Evolutionary conservation across 2,113 vertebrate species (phyloP), one percentile per base, ranked within the genome.

Genomic region (Daphoenositta chrysoptera): DNA sequence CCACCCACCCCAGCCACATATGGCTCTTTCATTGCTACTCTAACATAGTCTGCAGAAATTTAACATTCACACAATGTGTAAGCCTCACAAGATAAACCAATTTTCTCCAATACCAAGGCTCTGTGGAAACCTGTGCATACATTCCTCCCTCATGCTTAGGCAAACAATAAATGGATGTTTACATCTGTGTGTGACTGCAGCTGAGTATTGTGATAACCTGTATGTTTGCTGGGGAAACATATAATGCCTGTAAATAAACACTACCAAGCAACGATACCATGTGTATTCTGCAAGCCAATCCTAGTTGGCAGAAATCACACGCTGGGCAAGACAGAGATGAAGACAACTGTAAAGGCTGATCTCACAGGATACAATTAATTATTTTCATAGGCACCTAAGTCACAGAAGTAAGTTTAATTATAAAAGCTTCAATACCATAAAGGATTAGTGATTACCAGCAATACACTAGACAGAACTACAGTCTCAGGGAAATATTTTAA

Each of bases 1-100:
- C 2, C 13, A n/a, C 33, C 28, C 28, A 37, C 9, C 15, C 11
- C 0, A 0, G 1, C 7, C 16, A 56, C 30, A 44, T 37, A n/a
- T 51, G 64, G 69, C 9, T 53, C 26, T 57, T 72, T 23, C 51
- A 53, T 7, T 66, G 27, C 13, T 86, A 15, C 63, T 77, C 37
- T 53, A 72, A 71, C 15, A 31, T 0, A 44, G 20, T 10, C 47
- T 70, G 33, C 50, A 86, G 35, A 86, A 83, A n/a, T 75, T 54
- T 33, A 78, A 47, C 16, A 51, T 70, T 78, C 27, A 75, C 13
- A 31, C 19, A 56, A 54, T 1, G 11, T 4, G 14, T 30, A 80
- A 86, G 20, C 4, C 23, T 39, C 48, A 45, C 5, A 48, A 77
- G 31, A 61, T 30, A 73, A 86, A 95, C 8, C 26, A 48, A 56